Percentiles rank a stretch among this genome's conserved stretches.
phyloP scores from a whole-genome alignment of 2,113 vertebrate species.

The Jaculus jaculus region DNA sequence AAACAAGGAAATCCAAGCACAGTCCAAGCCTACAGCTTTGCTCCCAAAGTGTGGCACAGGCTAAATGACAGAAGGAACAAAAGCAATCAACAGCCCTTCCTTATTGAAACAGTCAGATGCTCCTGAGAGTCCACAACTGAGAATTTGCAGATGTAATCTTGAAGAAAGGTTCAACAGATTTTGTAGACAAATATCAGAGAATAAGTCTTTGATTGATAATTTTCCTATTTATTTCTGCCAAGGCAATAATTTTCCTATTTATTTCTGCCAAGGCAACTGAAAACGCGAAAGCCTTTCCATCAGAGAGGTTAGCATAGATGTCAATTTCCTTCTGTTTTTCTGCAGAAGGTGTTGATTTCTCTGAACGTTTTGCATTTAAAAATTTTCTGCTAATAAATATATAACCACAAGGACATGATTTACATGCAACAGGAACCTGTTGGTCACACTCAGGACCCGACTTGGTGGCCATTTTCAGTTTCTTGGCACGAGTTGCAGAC shows the following conservation, averaged over 20 bases:
- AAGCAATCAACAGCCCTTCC: conserved; percentile 69
- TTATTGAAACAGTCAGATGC: conserved; percentile 76
- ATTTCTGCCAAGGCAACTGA: conserved; percentile 99
- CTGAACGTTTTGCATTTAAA: conserved; percentile 93
- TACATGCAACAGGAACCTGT: conserved; percentile 99
- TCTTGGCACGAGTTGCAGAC: too few relatives aligned
- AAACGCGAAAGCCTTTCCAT: conserved; percentile 98
- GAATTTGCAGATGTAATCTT: conserved; percentile 79
- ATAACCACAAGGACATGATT: conserved; percentile 97
- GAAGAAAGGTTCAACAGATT: conserved; percentile 77
- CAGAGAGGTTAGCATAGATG: conserved; percentile 97
- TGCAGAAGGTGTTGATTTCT: conserved; percentile 90
- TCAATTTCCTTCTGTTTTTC: conserved; percentile 98
- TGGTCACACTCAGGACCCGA: too few relatives aligned
- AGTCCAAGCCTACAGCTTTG: conserved; percentile 60
- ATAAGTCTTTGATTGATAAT: conserved; percentile 97
- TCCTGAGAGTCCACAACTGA: conserved; percentile 75
- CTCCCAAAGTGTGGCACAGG: conserved; percentile 76
- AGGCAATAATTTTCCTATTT: conserved; percentile 99
- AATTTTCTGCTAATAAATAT: conserved; percentile 99
- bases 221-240: too few relatives aligned
- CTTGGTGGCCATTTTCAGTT: too few relatives aligned
- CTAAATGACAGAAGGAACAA: conserved; percentile 40
- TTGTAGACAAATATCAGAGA: conserved; percentile 83
- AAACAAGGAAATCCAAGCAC: conserved; percentile 72